Percentiles rank a stretch among this genome's conserved stretches.
Conservation (phyloP, 30 jellyfish, hydroid and myxozoan genomes). For the Cassiopea andromeda region DNA sequence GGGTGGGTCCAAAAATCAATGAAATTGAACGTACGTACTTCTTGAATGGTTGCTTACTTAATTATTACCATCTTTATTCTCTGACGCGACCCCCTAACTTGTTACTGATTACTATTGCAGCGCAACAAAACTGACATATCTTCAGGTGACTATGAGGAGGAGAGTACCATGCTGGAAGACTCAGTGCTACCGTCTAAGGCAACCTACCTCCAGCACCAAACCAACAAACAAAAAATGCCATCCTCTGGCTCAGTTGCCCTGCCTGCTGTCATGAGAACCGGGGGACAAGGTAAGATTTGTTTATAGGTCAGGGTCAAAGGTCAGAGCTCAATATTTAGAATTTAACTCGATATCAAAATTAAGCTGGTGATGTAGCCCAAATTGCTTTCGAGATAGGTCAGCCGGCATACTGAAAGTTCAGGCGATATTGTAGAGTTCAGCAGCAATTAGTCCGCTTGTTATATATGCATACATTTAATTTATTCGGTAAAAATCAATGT, state of each 20-base stretch:
- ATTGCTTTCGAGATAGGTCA: too few relatives aligned
- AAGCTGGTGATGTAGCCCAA: too few relatives aligned
- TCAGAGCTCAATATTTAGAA: neutral
- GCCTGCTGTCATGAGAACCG: constrained; percentile 98
- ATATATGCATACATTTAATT: too few relatives aligned
- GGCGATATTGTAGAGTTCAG: too few relatives aligned
- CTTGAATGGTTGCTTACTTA: too few relatives aligned
- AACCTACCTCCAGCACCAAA: constrained; percentile 86
- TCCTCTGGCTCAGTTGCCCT: constrained; percentile 94
- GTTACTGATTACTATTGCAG: constrained; percentile 31
- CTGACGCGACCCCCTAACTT: neutral
- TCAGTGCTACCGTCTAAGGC: constrained; percentile 93
- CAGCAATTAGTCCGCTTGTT: too few relatives aligned
- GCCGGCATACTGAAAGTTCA: too few relatives aligned
- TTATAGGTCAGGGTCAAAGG: constrained; percentile 5
- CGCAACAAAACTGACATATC: constrained; percentile 83
- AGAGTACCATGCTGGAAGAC: constrained; percentile 96
- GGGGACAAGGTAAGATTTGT: constrained; percentile 95
- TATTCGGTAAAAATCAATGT: too few relatives aligned
- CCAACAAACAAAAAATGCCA: constrained; percentile 85
- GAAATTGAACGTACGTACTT: too few relatives aligned
- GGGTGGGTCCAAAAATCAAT: too few relatives aligned
- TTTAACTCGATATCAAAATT: neutral
- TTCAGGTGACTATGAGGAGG: constrained; percentile 91
- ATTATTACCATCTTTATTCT: too few relatives aligned